A percentile compares a stretch with the other conserved stretches of the same genome.
Evolutionary conservation across 1,140 invertebrate genomes (phyloP).

Genomic region (Listronotus oregonensis): DNA sequence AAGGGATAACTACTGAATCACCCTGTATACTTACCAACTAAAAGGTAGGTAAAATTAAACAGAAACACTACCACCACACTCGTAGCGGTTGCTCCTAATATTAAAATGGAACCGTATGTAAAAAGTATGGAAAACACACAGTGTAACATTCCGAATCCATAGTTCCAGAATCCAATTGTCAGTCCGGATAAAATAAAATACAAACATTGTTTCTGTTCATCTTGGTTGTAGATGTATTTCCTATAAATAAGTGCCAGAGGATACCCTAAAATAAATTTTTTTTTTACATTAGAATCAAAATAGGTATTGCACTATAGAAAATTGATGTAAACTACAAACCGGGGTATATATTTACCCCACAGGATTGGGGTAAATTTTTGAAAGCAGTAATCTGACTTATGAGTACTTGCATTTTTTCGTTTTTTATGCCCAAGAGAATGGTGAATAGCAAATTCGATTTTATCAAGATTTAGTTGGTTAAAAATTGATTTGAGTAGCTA

Average conservation of each 20-base stretch:
- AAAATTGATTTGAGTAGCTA: too few species aligned
- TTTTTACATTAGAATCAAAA: background rate
- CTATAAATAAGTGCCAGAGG: conserved; percentile 77
- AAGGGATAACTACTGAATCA: too few species aligned
- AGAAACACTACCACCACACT: conserved; percentile 72
- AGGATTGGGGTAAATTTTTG: too few species aligned
- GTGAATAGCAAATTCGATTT: too few species aligned
- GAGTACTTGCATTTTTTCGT: too few species aligned
- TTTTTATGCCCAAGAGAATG: too few species aligned
- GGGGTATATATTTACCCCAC: background rate
- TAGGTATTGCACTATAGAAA: background rate
- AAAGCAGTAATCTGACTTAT: too few species aligned
- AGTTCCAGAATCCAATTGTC: conserved; percentile 79
- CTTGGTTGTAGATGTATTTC: conserved; percentile 61
- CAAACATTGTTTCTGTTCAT: conserved; percentile 68
- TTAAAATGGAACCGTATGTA: conserved; percentile 68
- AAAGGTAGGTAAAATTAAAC: conserved; percentile 82
- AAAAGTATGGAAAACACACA: conserved; percentile 69
- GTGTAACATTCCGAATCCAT: conserved; percentile 75
- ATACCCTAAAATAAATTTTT: conserved; percentile 64
- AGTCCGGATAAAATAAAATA: conserved; percentile 75
- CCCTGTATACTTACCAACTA: conserved; percentile 57
- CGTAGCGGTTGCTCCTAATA: conserved; percentile 64
- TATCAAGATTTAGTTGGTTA: too few species aligned
- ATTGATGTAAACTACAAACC: background rate